A percentile compares a stretch with the other conserved stretches of the same genome.
These are phyloP conservation scores for Pseudopleuronectes americanus DNA, from an alignment of 2,797 vertebrate genomes.

Conservation along the genomic window DNA sequence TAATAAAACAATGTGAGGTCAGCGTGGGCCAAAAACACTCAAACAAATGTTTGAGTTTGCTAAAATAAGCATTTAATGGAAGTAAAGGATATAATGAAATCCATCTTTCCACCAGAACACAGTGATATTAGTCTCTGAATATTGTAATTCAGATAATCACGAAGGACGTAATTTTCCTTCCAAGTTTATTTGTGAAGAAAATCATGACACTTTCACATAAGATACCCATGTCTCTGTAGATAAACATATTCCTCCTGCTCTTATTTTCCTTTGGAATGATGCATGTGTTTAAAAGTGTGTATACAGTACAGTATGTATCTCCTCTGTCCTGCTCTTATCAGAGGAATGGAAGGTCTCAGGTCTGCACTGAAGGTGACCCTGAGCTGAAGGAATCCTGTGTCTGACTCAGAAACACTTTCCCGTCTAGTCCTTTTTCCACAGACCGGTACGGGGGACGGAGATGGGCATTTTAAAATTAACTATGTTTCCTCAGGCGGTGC, in stretches of 20 bases:
- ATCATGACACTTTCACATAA: neutral
- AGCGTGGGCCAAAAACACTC: too few species aligned
- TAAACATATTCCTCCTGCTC: neutral
- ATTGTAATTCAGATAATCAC: too few species aligned
- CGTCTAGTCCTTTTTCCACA: slow-evolving; percentile 11
- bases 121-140: too few species aligned
- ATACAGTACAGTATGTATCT: slow-evolving; percentile 52
- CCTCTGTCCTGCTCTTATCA: slow-evolving; percentile 57
- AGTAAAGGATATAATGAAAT: too few species aligned
- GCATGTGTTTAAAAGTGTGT: neutral
- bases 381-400: slow-evolving; percentile 66
- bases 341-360: slow-evolving; percentile 53
- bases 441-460: slow-evolving; percentile 21
- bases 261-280: neutral
- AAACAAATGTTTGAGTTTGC: too few species aligned
- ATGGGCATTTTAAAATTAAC: slow-evolving; percentile 42
- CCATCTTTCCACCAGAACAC: too few species aligned
- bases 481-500: slow-evolving; percentile 28
- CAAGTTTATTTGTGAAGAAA: neutral
- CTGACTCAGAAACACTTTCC: slow-evolving; percentile 35
- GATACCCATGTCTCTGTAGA: too few species aligned
- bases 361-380: slow-evolving; percentile 54
- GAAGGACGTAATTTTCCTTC: too few species aligned
- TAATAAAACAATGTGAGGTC: too few species aligned
- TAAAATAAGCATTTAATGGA: too few species aligned